Base-by-base conservation (phyloP, 1,140 invertebrate species). In the Caenorhabditis brenneri region DNA sequence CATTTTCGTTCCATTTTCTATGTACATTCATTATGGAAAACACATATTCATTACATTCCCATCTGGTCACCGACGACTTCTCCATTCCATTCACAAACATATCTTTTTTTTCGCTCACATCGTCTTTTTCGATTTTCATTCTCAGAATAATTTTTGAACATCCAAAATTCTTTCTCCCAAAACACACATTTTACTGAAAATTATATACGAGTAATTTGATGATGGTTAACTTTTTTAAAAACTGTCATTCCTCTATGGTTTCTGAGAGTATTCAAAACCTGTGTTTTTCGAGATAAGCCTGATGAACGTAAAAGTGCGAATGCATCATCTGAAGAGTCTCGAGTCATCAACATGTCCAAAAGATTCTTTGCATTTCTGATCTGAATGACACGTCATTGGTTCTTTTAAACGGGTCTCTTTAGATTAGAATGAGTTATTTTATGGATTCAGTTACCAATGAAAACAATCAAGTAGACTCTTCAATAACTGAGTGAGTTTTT, bases 21-120 rank as follows among this genome's bases (percentile, higher is more conserved):
- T 74, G 65, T 31, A 24, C 65, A 74, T 74, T 74, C 36, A 74
- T 42, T 74, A 74, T 74, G 9, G 36, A 74, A 39, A 74, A 74
- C 65, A 74, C 65, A 74, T 74, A 74, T 74, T 74, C 65, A 74
- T 74, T 74, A 74, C 65, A 74, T 42, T 74, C 33, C 33, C 65
- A 74, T 74, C 65, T 74, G 33, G 65, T 74, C 36, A 19, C n/a
- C 58, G 31, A 65, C 58, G 58, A 74, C 29, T 39, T 74, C 19
- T 42, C 33, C 65, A 74, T 74, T 33, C 58, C 65, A 74, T 74
- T 33, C 58, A 65, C 58, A 36, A 65, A 36, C 58, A 33, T 36
- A 36, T 65, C 58, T 22, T 74, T 16, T 60, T 60, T 27, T 10
- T 55, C 7, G 58, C 65, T 22, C 36, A 42, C 36, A 33, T 42